Evolutionary conservation across 2,797 vertebrate genomes (phyloP).

Genomic region (Centroberyx gerrardi): DNA sequence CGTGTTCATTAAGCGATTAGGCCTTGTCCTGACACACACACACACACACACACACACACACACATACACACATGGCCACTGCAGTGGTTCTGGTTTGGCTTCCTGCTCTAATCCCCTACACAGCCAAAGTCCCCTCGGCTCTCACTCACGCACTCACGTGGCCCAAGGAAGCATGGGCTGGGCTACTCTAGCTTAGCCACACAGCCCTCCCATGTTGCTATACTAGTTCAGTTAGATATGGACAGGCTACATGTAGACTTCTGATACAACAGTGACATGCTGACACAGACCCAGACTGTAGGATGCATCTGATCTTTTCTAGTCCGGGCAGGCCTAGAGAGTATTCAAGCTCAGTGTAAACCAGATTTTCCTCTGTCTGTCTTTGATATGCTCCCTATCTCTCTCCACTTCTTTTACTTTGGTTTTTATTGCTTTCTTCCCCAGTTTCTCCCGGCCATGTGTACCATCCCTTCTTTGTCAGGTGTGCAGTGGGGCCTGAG

Average conservation of each 20-base stretch:
- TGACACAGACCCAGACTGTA: background rate
- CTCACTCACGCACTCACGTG: slow-evolving; percentile 75
- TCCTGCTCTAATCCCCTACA: slow-evolving; percentile 78
- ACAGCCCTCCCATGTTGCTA: slow-evolving; percentile 18
- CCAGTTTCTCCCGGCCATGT: slow-evolving; percentile 29
- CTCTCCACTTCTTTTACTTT: slow-evolving; percentile 10
- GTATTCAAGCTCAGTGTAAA: background rate
- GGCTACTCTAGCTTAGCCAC: slow-evolving; percentile 37
- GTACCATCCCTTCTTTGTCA: slow-evolving; percentile 39
- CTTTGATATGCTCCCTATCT: slow-evolving; percentile 2
- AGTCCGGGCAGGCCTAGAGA: slow-evolving; percentile 15
- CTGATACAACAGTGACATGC: background rate
- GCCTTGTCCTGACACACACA: slow-evolving; percentile 59
- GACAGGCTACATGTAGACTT: background rate
- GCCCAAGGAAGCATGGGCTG: slow-evolving; percentile 42
- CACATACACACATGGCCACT: slow-evolving; percentile 60
- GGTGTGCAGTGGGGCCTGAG: slow-evolving; percentile 65
- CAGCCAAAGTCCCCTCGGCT: slow-evolving; percentile 72
- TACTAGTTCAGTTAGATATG: slow-evolving; percentile 13
- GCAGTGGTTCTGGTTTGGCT: slow-evolving; percentile 74
- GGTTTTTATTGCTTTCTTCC: slow-evolving; percentile 23
- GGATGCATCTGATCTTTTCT: background rate
- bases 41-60: slow-evolving; percentile 34
- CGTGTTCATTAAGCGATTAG: slow-evolving; percentile 88
- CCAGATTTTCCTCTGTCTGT: background rate